phyloP scores from a whole-genome alignment of 2,113 vertebrate species.

The Dipodomys spectabilis region DNA sequence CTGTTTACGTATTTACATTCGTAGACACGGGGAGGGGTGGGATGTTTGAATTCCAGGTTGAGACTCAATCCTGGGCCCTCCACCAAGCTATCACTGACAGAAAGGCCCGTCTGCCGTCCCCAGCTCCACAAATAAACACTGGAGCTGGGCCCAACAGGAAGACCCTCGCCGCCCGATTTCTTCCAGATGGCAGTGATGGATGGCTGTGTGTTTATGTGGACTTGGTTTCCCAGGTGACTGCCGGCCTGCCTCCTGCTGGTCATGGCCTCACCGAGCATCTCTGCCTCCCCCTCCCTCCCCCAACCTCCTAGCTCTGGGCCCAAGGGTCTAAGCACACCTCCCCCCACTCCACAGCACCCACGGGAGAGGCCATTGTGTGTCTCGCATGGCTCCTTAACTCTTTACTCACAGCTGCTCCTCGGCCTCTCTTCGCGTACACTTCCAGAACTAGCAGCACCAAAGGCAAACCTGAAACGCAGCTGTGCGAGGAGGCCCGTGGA shows the following conservation, averaged over 20 bases:
- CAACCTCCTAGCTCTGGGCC: conserved; percentile 26
- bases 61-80: conserved; percentile 82
- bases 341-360: background rate
- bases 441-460: background rate
- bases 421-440: background rate
- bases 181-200: conserved; percentile 97
- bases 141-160: conserved; percentile 89
- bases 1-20: conserved; percentile 56
- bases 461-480: too few species aligned
- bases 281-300: conserved; percentile 12
- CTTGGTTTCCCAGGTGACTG: conserved; percentile 91
- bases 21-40: conserved; percentile 43
- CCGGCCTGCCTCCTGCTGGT: conserved; percentile 85
- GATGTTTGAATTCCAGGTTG: conserved; percentile 82
- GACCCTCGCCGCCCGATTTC: conserved; percentile 89
- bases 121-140: conserved; percentile 95
- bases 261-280: conserved; percentile 84
- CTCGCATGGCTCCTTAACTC: conserved; percentile 69
- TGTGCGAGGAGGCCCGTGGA: too few species aligned
- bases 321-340: background rate
- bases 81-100: conserved; percentile 85
- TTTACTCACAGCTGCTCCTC: conserved; percentile 14
- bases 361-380: conserved; percentile 56
- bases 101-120: conserved; percentile 86
- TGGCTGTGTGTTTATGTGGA: conserved; percentile 92